These are phyloP conservation scores for Oxytorus armatus DNA, from an alignment of 2,888 invertebrate genomes.

Conservation along the genomic window DNA sequence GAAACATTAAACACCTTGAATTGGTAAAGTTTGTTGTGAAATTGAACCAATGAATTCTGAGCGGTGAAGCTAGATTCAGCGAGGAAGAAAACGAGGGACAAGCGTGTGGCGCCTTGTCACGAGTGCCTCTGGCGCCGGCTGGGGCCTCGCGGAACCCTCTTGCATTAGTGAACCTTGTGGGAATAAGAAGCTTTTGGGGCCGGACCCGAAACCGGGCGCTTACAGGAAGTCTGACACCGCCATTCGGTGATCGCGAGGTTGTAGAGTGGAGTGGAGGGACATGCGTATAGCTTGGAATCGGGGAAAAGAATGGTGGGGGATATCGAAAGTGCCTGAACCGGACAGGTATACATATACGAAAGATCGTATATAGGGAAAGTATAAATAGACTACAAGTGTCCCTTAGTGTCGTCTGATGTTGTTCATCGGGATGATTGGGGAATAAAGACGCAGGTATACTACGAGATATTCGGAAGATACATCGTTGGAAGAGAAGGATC, in stretches of 20 bases:
- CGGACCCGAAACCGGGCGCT: conserved; percentile 22
- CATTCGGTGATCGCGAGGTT: conserved; percentile 26
- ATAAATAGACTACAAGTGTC: background rate
- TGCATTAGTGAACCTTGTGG: conserved; percentile 47
- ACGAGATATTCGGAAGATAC: conserved; percentile 2
- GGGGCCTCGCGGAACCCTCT: conserved; percentile 44
- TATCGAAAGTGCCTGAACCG: background rate
- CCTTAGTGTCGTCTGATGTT: background rate
- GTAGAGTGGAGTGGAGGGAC: conserved; percentile 12
- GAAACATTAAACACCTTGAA: too few species aligned
- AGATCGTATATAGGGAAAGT: background rate
- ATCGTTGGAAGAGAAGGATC: background rate
- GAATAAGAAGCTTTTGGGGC: conserved; percentile 40
- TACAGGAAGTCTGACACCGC: conserved; percentile 40
- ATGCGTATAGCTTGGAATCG: background rate
- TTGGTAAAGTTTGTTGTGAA: background rate
- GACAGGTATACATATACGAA: conserved; percentile 20
- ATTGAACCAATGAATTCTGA: background rate
- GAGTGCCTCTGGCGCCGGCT: conserved; percentile 74
- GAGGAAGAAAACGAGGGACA: conserved; percentile 59
- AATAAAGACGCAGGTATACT: conserved; percentile 34
- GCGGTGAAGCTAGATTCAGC: background rate
- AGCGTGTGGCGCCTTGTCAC: conserved; percentile 73
- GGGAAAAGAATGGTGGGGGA: conserved; percentile 7
- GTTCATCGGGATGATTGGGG: background rate